These are phyloP conservation scores for Carassius auratus DNA, from an alignment of 2,113 vertebrate genomes.

Conservation along the genomic window DNA sequence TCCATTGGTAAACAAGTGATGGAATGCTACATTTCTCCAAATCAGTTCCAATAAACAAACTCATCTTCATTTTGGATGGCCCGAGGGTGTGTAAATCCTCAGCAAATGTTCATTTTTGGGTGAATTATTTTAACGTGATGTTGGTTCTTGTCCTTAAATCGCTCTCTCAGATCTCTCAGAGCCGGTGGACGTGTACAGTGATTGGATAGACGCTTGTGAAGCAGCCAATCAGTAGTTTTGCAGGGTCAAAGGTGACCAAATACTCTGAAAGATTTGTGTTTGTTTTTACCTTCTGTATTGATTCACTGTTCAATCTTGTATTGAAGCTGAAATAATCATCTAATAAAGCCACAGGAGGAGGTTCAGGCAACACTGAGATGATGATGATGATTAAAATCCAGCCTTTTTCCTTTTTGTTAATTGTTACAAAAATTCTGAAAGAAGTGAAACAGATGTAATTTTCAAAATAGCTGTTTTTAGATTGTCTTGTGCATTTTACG, in stretches of 20 bases:
- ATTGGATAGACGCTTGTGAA: constrained; percentile 96
- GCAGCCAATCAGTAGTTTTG: constrained; percentile 87
- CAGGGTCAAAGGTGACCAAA: constrained; percentile 16
- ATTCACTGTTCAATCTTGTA: background rate
- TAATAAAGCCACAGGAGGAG: background rate
- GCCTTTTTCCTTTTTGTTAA: background rate
- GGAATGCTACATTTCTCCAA: too few relatives aligned
- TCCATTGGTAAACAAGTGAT: too few relatives aligned
- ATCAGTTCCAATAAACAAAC: too few relatives aligned
- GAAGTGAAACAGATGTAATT: background rate
- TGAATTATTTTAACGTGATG: background rate
- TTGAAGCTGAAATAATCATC: background rate
- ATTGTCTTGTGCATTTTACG: constrained; percentile 28
- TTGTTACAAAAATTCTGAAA: constrained; percentile 22
- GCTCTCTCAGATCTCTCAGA: constrained; percentile 86
- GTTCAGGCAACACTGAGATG: background rate
- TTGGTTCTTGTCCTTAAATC: constrained; percentile 65
- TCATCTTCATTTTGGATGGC: too few relatives aligned
- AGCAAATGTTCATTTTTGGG: too few relatives aligned
- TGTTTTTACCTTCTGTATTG: background rate
- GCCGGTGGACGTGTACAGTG: constrained; percentile 89
- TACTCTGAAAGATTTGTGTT: background rate
- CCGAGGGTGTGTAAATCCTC: too few relatives aligned
- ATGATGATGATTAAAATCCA: background rate
- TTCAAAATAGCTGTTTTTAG: background rate